Percentiles rank a stretch among this genome's conserved stretches.
These are phyloP conservation scores for Protodeltote pygarga DNA, from an alignment of 2,888 invertebrate genomes.

Conservation along the genomic window DNA sequence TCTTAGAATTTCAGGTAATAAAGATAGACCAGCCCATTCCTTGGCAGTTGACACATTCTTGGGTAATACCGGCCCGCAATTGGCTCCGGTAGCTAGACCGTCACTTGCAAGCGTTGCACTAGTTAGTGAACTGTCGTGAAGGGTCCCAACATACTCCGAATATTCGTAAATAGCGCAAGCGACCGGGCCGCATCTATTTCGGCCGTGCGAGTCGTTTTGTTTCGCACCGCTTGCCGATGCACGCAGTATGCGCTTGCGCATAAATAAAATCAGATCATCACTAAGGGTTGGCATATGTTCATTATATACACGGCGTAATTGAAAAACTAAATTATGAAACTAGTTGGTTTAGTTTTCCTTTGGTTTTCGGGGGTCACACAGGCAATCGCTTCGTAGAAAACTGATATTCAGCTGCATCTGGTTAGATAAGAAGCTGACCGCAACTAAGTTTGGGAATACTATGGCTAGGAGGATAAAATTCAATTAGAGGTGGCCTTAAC, in stretches of 20 bases:
- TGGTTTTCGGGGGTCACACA: no score
- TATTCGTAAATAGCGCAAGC: slow-evolving; percentile 51
- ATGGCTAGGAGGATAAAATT: no score
- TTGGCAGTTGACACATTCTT: slow-evolving; percentile 22
- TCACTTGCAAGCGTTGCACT: slow-evolving; percentile 17
- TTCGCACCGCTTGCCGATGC: slow-evolving; percentile 51
- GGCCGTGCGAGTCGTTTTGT: slow-evolving; percentile 56
- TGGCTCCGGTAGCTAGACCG: slow-evolving; percentile 21
- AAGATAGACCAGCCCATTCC: neutral
- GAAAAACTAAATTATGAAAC: no score
- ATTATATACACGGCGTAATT: no score
- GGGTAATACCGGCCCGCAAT: slow-evolving; percentile 21
- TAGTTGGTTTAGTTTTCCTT: no score
- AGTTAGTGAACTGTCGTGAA: slow-evolving; percentile 33
- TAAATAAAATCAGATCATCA: slow-evolving; percentile 57
- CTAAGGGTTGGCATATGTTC: slow-evolving; percentile 46
- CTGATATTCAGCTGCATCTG: no score
- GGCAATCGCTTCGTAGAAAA: no score
- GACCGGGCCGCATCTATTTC: slow-evolving; percentile 61
- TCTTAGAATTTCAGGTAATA: neutral
- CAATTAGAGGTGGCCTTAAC: no score
- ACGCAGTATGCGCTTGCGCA: slow-evolving; percentile 55
- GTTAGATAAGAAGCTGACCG: no score
- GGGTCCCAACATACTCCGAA: slow-evolving; percentile 33
- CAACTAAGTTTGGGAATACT: no score